Conservation (phyloP, 2,113 vertebrate species). For the Tupaia chinensis region DNA sequence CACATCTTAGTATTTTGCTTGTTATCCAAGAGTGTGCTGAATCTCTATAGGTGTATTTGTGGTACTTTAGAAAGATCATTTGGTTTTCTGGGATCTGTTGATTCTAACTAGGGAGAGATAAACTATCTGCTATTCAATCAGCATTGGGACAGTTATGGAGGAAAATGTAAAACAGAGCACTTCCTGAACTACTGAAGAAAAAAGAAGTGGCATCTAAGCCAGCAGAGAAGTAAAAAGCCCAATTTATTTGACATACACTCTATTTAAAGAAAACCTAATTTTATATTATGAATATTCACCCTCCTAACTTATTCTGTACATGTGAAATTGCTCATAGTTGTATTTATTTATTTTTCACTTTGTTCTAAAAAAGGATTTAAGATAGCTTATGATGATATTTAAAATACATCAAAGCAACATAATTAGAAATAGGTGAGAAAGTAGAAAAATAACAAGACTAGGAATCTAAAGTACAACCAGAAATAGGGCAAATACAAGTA, state of each 20-base stretch:
- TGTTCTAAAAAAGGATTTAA: constrained; percentile 72
- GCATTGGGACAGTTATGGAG: not conserved
- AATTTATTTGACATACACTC: constrained; percentile 53
- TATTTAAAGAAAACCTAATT: constrained; percentile 68
- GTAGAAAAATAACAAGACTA: constrained; percentile 45
- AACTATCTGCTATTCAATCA: constrained; percentile 30
- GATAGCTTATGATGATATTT: constrained; percentile 71
- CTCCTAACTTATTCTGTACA: constrained; percentile 37
- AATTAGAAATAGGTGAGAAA: constrained; percentile 75
- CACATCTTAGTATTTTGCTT: not conserved
- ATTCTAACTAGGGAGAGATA: constrained; percentile 29
- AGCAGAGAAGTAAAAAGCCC: not conserved
- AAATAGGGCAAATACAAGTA: not conserved
- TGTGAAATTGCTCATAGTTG: constrained; percentile 69
- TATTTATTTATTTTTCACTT: constrained; percentile 73
- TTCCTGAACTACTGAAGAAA: constrained; percentile 11
- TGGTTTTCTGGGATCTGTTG: not conserved
- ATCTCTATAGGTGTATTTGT: not conserved
- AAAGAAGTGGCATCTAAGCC: not conserved
- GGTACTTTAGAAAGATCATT: not conserved
- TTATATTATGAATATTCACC: constrained; percentile 64
- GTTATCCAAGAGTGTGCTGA: not conserved
- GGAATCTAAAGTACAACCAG: constrained; percentile 54
- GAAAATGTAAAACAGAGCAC: not conserved
- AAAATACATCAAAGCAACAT: constrained; percentile 69